These are phyloP conservation scores for Brachystomella parvula DNA, from an alignment of 1,140 invertebrate species.

Conservation along the genomic window DNA sequence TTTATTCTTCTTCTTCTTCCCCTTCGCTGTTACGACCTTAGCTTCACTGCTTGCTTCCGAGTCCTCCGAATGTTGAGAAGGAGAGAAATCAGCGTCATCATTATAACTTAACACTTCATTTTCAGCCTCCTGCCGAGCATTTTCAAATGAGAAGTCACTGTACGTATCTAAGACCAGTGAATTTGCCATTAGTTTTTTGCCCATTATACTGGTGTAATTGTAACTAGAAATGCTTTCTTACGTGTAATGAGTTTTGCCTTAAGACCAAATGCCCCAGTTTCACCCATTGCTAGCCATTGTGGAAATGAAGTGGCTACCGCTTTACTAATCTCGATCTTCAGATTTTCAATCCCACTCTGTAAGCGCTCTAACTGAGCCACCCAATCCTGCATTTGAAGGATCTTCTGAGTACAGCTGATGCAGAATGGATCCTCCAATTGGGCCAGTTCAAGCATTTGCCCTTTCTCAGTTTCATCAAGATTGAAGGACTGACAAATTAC, in stretches of 20 bases:
- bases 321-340: not conserved
- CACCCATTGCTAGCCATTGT: not conserved
- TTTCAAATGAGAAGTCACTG: no score
- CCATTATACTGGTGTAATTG: no score
- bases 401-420: not conserved
- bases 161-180: no score
- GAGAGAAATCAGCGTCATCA: no score
- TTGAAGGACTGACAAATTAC: not conserved
- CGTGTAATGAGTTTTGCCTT: not conserved
- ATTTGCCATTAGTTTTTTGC: no score
- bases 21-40: no score
- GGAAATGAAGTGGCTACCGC: not conserved
- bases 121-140: no score
- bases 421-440: not conserved
- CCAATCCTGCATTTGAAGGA: not conserved
- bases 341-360: not conserved
- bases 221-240: no score
- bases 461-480: not conserved
- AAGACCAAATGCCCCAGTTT: not conserved
- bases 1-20: no score
- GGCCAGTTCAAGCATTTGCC: not conserved
- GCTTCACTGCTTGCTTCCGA: no score
- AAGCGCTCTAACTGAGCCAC: not conserved
- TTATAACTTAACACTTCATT: no score
- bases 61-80: no score